Evolutionary conservation across 2,113 vertebrate genomes (phyloP).

Genomic region (Phyllopteryx taeniolatus): DNA sequence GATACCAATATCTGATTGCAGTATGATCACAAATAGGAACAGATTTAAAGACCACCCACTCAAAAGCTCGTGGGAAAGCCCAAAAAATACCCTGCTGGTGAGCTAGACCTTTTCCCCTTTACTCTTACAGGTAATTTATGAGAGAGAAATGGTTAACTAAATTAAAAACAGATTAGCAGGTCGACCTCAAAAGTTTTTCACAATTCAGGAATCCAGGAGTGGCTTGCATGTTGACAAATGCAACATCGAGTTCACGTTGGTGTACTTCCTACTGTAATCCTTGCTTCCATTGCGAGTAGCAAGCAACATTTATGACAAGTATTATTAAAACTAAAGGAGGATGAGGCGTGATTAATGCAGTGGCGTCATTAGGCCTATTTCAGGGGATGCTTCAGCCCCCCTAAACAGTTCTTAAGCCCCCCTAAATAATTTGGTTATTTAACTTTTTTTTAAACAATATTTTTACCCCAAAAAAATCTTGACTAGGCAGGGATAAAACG

Average conservation of each 20-base stretch:
- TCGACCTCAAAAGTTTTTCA: neutral
- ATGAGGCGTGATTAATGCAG: too few species aligned
- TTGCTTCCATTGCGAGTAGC: too few species aligned
- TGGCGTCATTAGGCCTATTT: too few species aligned
- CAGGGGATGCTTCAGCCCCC: too few species aligned
- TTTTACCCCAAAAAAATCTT: too few species aligned
- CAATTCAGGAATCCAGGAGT: neutral
- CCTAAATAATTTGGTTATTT: too few species aligned
- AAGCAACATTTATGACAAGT: too few species aligned
- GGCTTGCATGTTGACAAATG: neutral
- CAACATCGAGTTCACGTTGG: neutral
- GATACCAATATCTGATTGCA: conserved; percentile 1
- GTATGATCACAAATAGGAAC: neutral
- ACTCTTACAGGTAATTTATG: neutral
- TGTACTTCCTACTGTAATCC: too few species aligned
- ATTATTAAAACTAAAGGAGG: too few species aligned
- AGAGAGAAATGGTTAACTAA: neutral
- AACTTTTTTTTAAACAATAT: too few species aligned
- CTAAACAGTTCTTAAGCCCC: too few species aligned
- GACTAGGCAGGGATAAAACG: too few species aligned
- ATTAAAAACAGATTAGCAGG: neutral
- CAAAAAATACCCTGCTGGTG: neutral
- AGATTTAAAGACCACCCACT: conserved; percentile 2
- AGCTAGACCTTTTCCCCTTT: neutral
- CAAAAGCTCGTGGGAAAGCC: neutral